phyloP scores from a whole-genome alignment of 2,888 invertebrate genomes.

The Himalopsyche kuldschensis region DNA sequence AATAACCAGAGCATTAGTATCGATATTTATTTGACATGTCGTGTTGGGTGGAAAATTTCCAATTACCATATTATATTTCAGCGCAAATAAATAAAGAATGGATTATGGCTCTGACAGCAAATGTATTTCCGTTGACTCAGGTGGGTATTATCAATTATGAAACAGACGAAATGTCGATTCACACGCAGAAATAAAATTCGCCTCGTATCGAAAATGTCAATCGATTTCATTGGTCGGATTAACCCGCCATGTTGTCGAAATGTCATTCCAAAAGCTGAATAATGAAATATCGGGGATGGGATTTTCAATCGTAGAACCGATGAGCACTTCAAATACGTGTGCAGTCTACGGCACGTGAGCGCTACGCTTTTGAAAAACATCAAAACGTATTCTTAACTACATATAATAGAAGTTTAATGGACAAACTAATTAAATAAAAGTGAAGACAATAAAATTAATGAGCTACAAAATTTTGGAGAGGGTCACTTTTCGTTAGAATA shows the following conservation, averaged over 20 bases:
- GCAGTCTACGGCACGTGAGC: neutral
- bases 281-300: neutral
- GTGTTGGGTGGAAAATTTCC: neutral
- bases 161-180: constrained; percentile 2
- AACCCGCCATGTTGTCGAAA: constrained; percentile 29
- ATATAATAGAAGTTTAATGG: too few relatives aligned
- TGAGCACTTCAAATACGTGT: neutral
- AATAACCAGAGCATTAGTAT: too few relatives aligned
- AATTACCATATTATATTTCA: neutral
- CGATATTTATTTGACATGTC: too few relatives aligned
- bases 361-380: neutral
- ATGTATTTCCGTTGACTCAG: neutral
- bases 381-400: too few relatives aligned
- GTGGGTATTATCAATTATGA: constrained; percentile 10
- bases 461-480: too few relatives aligned
- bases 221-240: constrained; percentile 20
- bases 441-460: too few relatives aligned
- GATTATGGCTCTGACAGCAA: neutral
- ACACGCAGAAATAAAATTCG: constrained; percentile 11
- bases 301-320: neutral
- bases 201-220: constrained; percentile 19
- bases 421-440: too few relatives aligned
- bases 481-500: too few relatives aligned
- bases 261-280: constrained; percentile 3
- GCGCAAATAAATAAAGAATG: neutral